Conservation (phyloP, 1,140 invertebrate genomes). For the Eciton burchellii region DNA sequence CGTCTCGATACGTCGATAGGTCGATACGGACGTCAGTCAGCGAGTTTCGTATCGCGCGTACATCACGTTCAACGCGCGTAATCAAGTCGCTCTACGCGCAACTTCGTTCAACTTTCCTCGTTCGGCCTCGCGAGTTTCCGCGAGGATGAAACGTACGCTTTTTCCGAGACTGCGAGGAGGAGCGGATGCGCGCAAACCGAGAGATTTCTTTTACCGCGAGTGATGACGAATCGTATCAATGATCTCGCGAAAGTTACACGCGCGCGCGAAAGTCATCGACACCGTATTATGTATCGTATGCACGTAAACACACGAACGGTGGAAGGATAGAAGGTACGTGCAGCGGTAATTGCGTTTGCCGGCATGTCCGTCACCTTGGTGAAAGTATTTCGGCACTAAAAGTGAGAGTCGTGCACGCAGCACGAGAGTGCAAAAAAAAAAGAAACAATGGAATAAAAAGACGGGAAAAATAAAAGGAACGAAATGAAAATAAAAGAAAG, state of each 20-base stretch:
- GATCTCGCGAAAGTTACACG: constrained; percentile 58
- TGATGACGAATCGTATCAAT: constrained; percentile 48
- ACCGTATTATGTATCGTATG: constrained; percentile 44
- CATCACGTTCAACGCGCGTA: too few species aligned
- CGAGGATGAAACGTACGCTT: not conserved
- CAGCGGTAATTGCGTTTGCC: constrained; percentile 11
- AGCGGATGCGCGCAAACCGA: not conserved
- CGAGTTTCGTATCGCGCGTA: not conserved
- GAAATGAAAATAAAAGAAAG: too few species aligned
- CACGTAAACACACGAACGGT: constrained; percentile 25
- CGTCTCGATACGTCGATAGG: too few species aligned
- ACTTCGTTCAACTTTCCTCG: constrained; percentile 15
- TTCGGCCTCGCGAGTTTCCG: not conserved
- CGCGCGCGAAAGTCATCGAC: constrained; percentile 66
- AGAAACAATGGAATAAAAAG: not conserved
- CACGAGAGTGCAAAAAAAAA: constrained; percentile 4
- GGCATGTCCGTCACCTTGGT: constrained; percentile 53
- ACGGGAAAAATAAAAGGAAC: not conserved
- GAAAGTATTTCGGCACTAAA: constrained; percentile 77
- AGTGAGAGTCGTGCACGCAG: constrained; percentile 69
- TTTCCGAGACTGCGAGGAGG: constrained; percentile 22
- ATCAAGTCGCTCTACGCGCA: constrained; percentile 13
- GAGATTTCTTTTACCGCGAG: constrained; percentile 53
- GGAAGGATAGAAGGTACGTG: constrained; percentile 45
- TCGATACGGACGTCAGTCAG: too few species aligned